phyloP scores from a whole-genome alignment of 1,140 invertebrate genomes.

The Batillaria attramentaria region DNA sequence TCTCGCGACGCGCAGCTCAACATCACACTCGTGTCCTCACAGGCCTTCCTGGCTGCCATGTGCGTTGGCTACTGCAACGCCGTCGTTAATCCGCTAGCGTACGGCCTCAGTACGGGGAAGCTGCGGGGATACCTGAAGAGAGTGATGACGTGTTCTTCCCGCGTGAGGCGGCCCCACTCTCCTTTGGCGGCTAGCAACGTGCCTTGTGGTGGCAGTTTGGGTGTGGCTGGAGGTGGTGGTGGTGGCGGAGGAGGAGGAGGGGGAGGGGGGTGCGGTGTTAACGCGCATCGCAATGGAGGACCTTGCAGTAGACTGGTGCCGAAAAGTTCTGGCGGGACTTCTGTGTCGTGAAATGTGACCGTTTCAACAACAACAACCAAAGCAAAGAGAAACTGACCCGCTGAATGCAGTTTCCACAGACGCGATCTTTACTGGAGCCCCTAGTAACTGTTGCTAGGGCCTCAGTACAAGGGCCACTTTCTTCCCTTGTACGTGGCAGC shows the following conservation, averaged over 20 bases:
- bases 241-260: background rate
- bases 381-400: too few species aligned
- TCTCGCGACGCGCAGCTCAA: slow-evolving; percentile 40
- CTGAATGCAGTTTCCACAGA: too few species aligned
- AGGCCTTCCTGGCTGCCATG: slow-evolving; percentile 46
- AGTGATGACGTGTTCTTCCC: background rate
- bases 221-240: background rate
- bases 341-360: slow-evolving; percentile 18
- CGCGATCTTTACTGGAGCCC: background rate
- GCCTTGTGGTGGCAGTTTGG: background rate
- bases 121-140: slow-evolving; percentile 21
- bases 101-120: slow-evolving; percentile 54
- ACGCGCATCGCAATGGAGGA: background rate
- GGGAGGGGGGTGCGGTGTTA: background rate
- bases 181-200: background rate
- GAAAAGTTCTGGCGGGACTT: slow-evolving; percentile 13
- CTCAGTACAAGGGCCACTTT: too few species aligned
- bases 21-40: slow-evolving; percentile 46
- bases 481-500: background rate
- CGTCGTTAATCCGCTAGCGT: slow-evolving; percentile 59
- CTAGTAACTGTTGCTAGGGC: background rate
- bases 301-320: background rate
- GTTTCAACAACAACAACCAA: too few species aligned
- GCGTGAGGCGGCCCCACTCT: background rate
- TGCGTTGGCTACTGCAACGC: slow-evolving; percentile 52